Evolutionary conservation across 2,113 vertebrate species (phyloP).

Genomic region (Oreochromis tanganicae): DNA sequence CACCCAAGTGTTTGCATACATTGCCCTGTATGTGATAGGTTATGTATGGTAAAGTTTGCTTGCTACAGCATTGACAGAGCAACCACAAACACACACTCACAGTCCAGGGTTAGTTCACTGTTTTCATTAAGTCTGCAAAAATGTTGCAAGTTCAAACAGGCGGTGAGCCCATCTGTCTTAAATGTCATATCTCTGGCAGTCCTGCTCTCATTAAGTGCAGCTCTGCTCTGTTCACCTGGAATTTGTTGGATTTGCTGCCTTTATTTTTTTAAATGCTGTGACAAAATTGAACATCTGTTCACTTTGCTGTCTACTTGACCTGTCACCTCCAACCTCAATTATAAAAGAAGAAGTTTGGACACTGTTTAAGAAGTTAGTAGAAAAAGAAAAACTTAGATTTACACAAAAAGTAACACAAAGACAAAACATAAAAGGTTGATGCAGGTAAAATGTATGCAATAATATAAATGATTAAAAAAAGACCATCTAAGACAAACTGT

Average conservation of each 20-base stretch:
- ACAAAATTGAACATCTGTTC: not conserved
- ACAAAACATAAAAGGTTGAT: not conserved
- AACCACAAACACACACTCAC: not conserved
- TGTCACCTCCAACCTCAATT: not conserved
- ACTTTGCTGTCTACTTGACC: not conserved
- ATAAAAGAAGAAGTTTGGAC: not conserved
- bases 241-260: not conserved
- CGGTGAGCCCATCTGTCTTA: not conserved
- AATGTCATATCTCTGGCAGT: not conserved
- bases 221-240: not conserved
- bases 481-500: not conserved
- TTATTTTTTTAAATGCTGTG: not conserved
- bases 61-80: not conserved
- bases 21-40: not conserved
- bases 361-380: not conserved
- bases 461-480: not conserved
- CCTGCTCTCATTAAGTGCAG: not conserved
- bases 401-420: not conserved
- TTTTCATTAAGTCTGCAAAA: conserved; percentile 22
- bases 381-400: not conserved
- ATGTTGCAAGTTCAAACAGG: conserved; percentile 45
- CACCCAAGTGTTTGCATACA: not conserved
- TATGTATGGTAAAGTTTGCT: not conserved
- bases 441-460: not conserved
- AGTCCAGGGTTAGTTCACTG: not conserved